phyloP scores from a whole-genome alignment of 1,140 invertebrate genomes.

The Drosophila lowei region DNA sequence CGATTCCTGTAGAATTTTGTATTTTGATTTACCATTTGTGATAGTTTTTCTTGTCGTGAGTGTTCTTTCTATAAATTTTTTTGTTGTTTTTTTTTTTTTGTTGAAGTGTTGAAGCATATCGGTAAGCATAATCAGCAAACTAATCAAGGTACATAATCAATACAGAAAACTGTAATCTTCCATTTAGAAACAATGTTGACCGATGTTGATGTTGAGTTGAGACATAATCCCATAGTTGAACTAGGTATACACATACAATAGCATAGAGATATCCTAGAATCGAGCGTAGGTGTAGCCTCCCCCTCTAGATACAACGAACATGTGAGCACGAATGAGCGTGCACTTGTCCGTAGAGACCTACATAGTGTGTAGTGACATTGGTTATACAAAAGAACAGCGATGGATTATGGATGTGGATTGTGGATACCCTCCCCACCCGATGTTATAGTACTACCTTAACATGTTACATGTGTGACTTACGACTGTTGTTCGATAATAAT shows the following conservation, averaged over 20 bases:
- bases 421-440: conserved; percentile 63
- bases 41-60: conserved; percentile 50
- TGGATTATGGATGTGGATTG: conserved; percentile 24
- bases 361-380: conserved; percentile 15
- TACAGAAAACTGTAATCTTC: conserved; percentile 64
- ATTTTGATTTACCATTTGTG: conserved; percentile 65
- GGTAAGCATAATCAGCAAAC: conserved; percentile 44
- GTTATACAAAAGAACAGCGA: conserved; percentile 48
- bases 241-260: conserved; percentile 26
- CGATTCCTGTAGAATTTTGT: conserved; percentile 58
- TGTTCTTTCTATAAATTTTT: background rate
- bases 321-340: conserved; percentile 12
- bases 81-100: conserved; percentile 19
- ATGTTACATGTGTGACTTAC: conserved; percentile 64
- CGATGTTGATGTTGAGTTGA: conserved; percentile 46
- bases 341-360: conserved; percentile 7
- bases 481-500: conserved; percentile 74
- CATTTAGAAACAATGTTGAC: conserved; percentile 63
- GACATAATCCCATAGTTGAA: conserved; percentile 59
- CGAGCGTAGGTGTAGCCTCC: conserved; percentile 30
- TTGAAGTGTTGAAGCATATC: conserved; percentile 47
- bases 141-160: conserved; percentile 69
- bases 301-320: conserved; percentile 57
- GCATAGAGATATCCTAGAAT: conserved; percentile 22
- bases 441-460: conserved; percentile 65